Conservation (phyloP, 1,140 invertebrate species). For the Plectrocnemia conspersa region DNA sequence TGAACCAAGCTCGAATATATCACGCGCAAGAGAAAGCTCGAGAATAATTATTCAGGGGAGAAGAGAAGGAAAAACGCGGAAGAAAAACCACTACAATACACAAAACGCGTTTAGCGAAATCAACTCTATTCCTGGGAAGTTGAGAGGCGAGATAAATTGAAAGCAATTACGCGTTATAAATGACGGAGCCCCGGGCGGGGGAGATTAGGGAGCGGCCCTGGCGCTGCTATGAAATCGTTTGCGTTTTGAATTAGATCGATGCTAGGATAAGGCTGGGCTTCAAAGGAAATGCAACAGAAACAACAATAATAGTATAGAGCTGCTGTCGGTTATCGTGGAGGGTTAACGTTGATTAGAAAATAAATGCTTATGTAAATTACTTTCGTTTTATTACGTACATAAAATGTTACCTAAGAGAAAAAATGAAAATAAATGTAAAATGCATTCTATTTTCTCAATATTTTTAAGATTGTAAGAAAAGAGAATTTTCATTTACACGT, state of each 20-base stretch:
- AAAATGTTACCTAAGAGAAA: no score
- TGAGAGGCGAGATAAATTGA: conserved; percentile 35
- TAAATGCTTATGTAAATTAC: no score
- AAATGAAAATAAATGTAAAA: no score
- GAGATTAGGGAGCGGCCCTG: not conserved
- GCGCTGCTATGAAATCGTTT: conserved; percentile 31
- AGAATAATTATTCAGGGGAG: conserved; percentile 33
- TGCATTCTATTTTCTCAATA: no score
- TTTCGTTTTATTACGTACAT: no score
- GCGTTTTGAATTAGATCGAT: conserved; percentile 31
- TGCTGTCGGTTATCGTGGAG: no score
- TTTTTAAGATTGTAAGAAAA: no score
- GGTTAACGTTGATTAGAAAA: no score
- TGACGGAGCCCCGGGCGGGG: conserved; percentile 20
- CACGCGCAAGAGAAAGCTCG: conserved; percentile 19
- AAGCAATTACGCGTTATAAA: conserved; percentile 36
- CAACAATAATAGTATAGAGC: no score
- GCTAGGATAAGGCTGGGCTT: not conserved
- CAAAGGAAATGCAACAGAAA: no score
- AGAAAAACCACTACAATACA: conserved; percentile 27
- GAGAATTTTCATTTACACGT: no score
- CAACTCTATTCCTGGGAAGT: conserved; percentile 27
- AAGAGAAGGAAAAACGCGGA: conserved; percentile 14
- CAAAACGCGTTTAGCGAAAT: conserved; percentile 19
- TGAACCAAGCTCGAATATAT: no score